Evolutionary conservation across 2,888 invertebrate species (phyloP), one percentile per base, ranked within the genome.

Genomic region (Cynaeus angustus): DNA sequence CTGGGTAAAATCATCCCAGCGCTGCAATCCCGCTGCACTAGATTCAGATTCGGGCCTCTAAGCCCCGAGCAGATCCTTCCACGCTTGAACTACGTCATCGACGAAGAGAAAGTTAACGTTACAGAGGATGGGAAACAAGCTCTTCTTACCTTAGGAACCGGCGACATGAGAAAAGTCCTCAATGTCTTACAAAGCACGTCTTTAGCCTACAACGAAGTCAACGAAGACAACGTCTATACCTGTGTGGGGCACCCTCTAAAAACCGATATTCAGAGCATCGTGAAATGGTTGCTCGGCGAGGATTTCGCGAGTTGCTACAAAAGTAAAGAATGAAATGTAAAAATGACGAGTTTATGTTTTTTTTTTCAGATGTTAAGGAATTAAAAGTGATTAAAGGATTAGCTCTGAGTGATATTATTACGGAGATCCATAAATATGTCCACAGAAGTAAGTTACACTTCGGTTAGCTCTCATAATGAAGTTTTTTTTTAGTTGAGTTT

Each of bases 1-100:
- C 86, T 99, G 77, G 95, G 97, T 78, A 99, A 99, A 88, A 98
- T 99, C 72, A 99, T 98, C 79, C 99, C 99, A 10, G 99, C 99
- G 3, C 88, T 99, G 62, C 99, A 99, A 86, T 99, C 99, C 9
- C 90, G 99, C 77, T 99, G 99, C 85, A 99, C 98, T 0, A 89
- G 97, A 68, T 99, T 99, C 83, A 89, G 98, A 45, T 99, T 99
- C 86, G 98, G 96, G 2, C 98, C 98, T 1, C 87, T 99, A 1
- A 89, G 91, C 1, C 88, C 92, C 0, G 90, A 91, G 10, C 97
- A 98, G 86, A 98, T 99, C 81, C 80, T 96, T 61, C 98, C 98
- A 0, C 87, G 99, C 28, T 87, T 99, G 12, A 89, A 94, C 74
- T 90, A 94, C 81, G 94, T 99, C 21, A 91, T 96, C 10, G 86